phyloP scores from a whole-genome alignment of 2,888 invertebrate genomes.

The Microplitis manilae region DNA sequence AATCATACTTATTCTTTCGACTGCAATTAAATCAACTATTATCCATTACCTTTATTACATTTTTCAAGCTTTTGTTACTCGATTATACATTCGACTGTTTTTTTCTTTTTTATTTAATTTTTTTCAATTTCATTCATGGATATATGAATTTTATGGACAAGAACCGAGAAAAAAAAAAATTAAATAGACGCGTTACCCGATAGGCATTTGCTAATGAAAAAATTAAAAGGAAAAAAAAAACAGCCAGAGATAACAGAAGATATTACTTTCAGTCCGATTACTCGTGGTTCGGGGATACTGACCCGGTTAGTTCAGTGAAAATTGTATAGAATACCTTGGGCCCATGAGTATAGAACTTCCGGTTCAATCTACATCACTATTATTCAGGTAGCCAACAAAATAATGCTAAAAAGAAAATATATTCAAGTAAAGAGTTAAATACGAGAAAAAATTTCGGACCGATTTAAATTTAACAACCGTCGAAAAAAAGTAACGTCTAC shows the following conservation, averaged over 20 bases:
- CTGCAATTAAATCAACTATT: not conserved
- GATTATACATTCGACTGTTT: not conserved
- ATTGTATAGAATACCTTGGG: constrained; percentile 1
- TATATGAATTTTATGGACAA: not conserved
- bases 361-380: not conserved
- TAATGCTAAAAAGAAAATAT: constrained; percentile 1
- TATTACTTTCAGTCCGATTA: constrained; percentile 44
- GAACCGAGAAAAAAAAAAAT: not conserved
- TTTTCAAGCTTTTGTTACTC: not conserved
- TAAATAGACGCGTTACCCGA: not conserved
- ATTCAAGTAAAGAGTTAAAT: not conserved
- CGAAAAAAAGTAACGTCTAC: not conserved
- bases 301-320: constrained; percentile 26
- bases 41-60: not conserved
- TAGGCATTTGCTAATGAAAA: constrained; percentile 30
- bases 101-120: not conserved
- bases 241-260: not conserved
- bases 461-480: not conserved
- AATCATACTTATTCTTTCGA: not conserved
- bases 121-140: not conserved
- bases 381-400: not conserved
- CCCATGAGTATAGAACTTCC: not conserved
- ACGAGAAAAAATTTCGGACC: not conserved
- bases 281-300: constrained; percentile 36
- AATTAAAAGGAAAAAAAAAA: not conserved